Percentiles rank a stretch among this genome's conserved stretches.
Conservation (phyloP, 2,113 vertebrate species). For the Cisticola juncidis region DNA sequence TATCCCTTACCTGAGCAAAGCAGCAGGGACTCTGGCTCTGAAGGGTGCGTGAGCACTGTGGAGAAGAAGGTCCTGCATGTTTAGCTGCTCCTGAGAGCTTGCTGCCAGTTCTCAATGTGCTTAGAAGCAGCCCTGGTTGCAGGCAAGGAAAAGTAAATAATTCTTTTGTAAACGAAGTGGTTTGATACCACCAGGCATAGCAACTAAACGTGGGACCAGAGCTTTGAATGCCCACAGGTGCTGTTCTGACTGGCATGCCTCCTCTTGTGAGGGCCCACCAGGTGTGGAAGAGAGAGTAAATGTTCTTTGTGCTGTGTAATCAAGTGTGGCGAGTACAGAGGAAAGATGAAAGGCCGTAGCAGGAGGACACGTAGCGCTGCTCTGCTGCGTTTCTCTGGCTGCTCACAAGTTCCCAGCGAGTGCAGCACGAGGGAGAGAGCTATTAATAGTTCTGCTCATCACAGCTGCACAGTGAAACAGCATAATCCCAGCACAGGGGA, state of each 20-base stretch:
- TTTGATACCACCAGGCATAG: not conserved
- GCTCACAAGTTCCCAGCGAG: not conserved
- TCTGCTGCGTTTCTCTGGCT: not conserved
- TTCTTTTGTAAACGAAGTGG: not conserved
- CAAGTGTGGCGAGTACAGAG: not conserved
- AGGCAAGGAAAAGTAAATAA: not conserved
- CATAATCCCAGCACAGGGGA: not conserved
- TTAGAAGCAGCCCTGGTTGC: not conserved
- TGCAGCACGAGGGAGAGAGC: not conserved
- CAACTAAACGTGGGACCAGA: not conserved
- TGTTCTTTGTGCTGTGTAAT: not conserved
- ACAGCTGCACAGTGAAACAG: not conserved
- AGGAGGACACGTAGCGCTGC: not conserved
- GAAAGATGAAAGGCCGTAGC: not conserved
- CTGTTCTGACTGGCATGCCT: not conserved
- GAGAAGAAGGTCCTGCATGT: not conserved
- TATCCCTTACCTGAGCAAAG: not conserved
- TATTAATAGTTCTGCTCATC: slow-evolving; percentile 33
- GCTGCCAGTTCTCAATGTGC: not conserved
- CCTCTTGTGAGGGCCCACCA: not conserved
- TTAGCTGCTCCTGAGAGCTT: not conserved
- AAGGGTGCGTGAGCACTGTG: not conserved
- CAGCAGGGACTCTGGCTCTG: not conserved
- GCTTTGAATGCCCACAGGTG: not conserved
- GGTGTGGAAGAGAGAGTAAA: not conserved